phyloP scores from a whole-genome alignment of 1,140 invertebrate genomes.

The Lineus longissimus region DNA sequence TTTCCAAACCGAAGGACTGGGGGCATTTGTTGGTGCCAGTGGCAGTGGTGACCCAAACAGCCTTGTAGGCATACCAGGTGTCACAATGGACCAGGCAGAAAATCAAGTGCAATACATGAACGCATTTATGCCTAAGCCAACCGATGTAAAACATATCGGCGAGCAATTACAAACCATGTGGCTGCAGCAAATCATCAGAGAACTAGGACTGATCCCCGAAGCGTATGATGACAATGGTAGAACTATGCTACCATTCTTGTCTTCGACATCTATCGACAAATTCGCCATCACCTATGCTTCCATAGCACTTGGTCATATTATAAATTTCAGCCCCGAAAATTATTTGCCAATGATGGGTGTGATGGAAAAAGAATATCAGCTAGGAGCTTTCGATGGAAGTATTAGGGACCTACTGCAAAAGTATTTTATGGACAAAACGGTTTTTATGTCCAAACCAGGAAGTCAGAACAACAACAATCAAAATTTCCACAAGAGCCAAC shows the following conservation, averaged over 20 bases:
- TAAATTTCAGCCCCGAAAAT: slow-evolving; percentile 5
- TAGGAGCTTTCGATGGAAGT: background rate
- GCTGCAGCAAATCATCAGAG: slow-evolving; percentile 5
- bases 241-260: slow-evolving; percentile 4
- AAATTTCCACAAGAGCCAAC: background rate
- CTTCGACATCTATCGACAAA: slow-evolving; percentile 6
- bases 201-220: background rate
- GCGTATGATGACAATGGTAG: slow-evolving; percentile 2
- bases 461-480: background rate
- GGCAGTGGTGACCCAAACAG: background rate
- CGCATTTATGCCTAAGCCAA: slow-evolving; percentile 4
- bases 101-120: slow-evolving; percentile 6
- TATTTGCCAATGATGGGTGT: slow-evolving; percentile 1
- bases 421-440: background rate
- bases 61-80: slow-evolving; percentile 5
- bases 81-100: slow-evolving; percentile 6
- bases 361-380: slow-evolving; percentile 6
- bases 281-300: slow-evolving; percentile 4
- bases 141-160: slow-evolving; percentile 5
- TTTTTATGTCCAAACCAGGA: background rate
- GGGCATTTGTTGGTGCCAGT: background rate
- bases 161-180: slow-evolving; percentile 6
- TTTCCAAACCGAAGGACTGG: slow-evolving; percentile 3
- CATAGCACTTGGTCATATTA: slow-evolving; percentile 2
- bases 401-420: background rate